phyloP scores from a whole-genome alignment of 2,888 invertebrate genomes.

The Acheta domesticus region DNA sequence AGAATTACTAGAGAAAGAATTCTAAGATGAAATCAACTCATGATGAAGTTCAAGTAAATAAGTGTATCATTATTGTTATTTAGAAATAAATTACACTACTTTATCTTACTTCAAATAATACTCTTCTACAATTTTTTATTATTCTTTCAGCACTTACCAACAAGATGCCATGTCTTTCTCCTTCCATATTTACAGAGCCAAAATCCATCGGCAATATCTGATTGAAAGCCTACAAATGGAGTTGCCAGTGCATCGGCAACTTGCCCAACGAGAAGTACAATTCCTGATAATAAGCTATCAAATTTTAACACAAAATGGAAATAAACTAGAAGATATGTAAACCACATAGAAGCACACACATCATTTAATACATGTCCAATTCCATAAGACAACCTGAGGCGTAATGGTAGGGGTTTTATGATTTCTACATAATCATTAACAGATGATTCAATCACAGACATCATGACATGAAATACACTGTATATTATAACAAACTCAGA shows the following conservation, averaged over 20 bases:
- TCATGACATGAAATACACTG: no score
- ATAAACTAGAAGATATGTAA: slow-evolving; percentile 83
- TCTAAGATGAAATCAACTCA: no score
- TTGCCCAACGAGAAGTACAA: slow-evolving; percentile 40
- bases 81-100: no score
- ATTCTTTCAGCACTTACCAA: slow-evolving; percentile 58
- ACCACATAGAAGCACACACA: slow-evolving; percentile 91
- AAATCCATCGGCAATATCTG: slow-evolving; percentile 68
- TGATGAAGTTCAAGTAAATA: no score
- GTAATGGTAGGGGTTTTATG: slow-evolving; percentile 48
- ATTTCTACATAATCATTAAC: slow-evolving; percentile 52
- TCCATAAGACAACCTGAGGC: slow-evolving; percentile 58
- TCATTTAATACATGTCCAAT: slow-evolving; percentile 90
- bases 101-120: no score
- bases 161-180: slow-evolving; percentile 84
- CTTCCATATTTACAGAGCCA: slow-evolving; percentile 70
- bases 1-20: no score
- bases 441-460: no score
- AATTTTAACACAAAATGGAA: slow-evolving; percentile 60
- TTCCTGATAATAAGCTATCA: slow-evolving; percentile 46
- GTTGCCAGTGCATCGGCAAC: slow-evolving; percentile 60
- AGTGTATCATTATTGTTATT: no score
- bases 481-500: no score
- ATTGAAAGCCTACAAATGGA: slow-evolving; percentile 81
- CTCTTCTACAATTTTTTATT: no score